Evolutionary conservation across 2,888 invertebrate genomes (phyloP).

Genomic region (Drosophila colorata): DNA sequence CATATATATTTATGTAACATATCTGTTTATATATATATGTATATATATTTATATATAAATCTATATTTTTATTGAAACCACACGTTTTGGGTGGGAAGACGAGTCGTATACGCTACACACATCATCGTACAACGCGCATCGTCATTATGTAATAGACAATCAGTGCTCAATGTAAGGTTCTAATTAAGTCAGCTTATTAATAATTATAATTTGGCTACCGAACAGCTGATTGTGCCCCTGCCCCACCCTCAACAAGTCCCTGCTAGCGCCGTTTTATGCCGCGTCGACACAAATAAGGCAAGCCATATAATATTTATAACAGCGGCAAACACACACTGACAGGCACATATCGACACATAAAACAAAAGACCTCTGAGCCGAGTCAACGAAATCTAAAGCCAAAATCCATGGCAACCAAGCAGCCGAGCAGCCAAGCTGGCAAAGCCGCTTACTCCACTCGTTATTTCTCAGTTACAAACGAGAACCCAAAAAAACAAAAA

Average conservation of each 20-base stretch:
- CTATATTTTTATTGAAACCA: conserved; percentile 35
- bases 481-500: conserved; percentile 27
- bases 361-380: conserved; percentile 65
- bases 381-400: conserved; percentile 74
- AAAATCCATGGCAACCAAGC: conserved; percentile 47
- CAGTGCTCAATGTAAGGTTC: conserved; percentile 59
- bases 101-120: conserved; percentile 46
- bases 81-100: conserved; percentile 16
- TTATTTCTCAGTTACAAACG: conserved; percentile 25
- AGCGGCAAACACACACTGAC: conserved; percentile 25
- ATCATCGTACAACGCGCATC: neutral
- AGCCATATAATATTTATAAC: conserved; percentile 64
- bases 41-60: conserved; percentile 15
- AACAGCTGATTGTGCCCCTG: conserved; percentile 3
- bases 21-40: neutral
- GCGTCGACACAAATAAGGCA: conserved; percentile 48
- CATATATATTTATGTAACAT: neutral
- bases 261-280: conserved; percentile 38
- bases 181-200: conserved; percentile 63
- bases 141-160: conserved; percentile 65
- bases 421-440: conserved; percentile 24
- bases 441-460: conserved; percentile 69
- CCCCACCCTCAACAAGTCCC: conserved; percentile 3
- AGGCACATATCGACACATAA: conserved; percentile 30
- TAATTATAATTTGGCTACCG: conserved; percentile 58